These are phyloP conservation scores for Ornithorhynchus anatinus DNA, from an alignment of 2,113 vertebrate genomes.

Conservation along the genomic window DNA sequence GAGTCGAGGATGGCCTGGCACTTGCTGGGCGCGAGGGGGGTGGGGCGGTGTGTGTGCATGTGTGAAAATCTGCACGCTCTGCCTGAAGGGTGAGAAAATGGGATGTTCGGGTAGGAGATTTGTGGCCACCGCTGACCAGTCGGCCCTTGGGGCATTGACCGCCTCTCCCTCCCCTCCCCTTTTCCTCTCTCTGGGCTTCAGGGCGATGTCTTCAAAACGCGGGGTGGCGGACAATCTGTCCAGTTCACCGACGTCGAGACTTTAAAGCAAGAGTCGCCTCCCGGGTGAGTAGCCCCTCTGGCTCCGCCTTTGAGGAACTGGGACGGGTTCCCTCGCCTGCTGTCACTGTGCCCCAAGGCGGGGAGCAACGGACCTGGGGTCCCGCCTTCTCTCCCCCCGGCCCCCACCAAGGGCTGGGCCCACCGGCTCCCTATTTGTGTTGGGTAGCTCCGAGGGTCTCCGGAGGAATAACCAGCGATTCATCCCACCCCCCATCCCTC, in stretches of 20 bases:
- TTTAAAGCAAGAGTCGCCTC: slow-evolving; percentile 84
- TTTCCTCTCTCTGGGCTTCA: slow-evolving; percentile 54
- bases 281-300: slow-evolving; percentile 47
- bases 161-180: neutral
- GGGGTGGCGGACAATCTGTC: slow-evolving; percentile 91
- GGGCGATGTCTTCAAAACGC: slow-evolving; percentile 93
- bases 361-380: too few species aligned
- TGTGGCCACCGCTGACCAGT: too few species aligned
- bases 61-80: too few species aligned
- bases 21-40: too few species aligned
- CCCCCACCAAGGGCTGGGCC: neutral
- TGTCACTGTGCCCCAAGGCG: too few species aligned
- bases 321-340: too few species aligned
- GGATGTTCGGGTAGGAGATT: too few species aligned
- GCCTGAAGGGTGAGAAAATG: too few species aligned
- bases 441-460: neutral
- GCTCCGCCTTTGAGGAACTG: neutral
- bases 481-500: neutral
- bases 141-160: neutral
- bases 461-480: neutral
- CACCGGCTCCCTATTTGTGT: neutral
- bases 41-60: too few species aligned
- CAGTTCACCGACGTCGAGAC: slow-evolving; percentile 96
- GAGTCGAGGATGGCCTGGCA: too few species aligned
- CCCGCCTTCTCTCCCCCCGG: too few species aligned